Base-by-base conservation (phyloP, 2,888 invertebrate species). In the Ormyrus rosae region DNA sequence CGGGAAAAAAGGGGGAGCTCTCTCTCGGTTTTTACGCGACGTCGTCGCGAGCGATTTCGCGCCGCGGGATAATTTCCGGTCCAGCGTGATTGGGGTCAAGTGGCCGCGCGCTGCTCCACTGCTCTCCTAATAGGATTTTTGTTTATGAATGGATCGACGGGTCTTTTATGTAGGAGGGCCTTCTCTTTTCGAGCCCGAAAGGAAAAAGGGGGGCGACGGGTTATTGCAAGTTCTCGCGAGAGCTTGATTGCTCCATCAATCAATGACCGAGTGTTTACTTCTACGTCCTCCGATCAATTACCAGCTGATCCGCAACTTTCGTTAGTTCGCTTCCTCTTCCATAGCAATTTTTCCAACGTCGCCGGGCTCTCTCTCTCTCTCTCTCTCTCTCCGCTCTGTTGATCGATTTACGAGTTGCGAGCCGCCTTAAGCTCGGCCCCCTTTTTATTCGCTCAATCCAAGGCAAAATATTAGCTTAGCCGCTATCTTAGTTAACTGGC, bases 191-290 rank as follows among this genome's bases (percentile, higher is more conserved):
- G n/a, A 46, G 55, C 10, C 3, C 11, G 13, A 46, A 46, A n/a
- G 46, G 45, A 7, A 56, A 45, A 56, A 68, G 19, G n/a, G 19
- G 19, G 13, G 58, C 13, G 19, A 58, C 1, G 11, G 58, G 48
- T 64, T 61, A 46, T 76, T 19, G 48, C 53, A 60, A 48, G 50
- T 55, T 53, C 45, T 1, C 46, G 10, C 5, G 55, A 10, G 58
- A 64, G 71, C 84, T 86, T 88, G 88, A 89, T 89, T 88, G 86
- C 87, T 87, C 87, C 89, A 90, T 90, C 89, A 87, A 90, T 90
- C 89, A 89, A 88, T 85, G 86, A 85, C 85, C 83, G 85, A 86
- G 87, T 88, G 88, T 89, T 89, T 89, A 87, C 88, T 87, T 85
- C 86, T 86, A 86, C 83, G 85, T 85, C 86, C 84, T 87, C 86